These are phyloP conservation scores for Spongilla lacustris DNA, from an alignment of 37 sponge, comb jelly and placozoan species.

Conservation along the genomic window DNA sequence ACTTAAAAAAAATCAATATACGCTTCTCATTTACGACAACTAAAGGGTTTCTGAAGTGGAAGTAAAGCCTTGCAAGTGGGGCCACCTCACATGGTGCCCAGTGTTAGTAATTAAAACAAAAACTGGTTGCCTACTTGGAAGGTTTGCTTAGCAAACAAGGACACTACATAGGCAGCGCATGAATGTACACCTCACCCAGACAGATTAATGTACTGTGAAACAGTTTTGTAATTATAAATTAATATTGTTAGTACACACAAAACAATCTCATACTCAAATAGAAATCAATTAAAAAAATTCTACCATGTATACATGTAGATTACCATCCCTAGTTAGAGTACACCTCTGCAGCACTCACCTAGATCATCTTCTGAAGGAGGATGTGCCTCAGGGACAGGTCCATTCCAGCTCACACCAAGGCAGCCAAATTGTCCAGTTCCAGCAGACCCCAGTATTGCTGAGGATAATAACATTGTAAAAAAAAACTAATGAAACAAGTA, in stretches of 20 bases:
- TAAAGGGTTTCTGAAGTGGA: neutral
- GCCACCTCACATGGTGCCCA: neutral
- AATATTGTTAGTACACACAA: neutral
- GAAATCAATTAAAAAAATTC: neutral
- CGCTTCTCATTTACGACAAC: neutral
- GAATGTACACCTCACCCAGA: neutral
- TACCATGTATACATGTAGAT: neutral
- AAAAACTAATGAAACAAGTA: constrained; percentile 13
- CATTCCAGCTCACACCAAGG: constrained; percentile 65
- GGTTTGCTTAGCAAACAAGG: neutral
- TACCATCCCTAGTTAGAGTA: neutral
- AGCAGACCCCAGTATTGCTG: constrained; percentile 13
- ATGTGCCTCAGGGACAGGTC: constrained; percentile 5
- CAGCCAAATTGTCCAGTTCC: constrained; percentile 53
- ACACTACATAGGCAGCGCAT: neutral
- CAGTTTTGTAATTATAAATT: neutral
- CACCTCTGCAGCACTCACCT: constrained; percentile 22
- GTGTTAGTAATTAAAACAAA: neutral
- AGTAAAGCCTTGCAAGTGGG: neutral
- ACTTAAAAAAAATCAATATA: neutral
- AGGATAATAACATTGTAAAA: neutral
- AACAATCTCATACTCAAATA: neutral
- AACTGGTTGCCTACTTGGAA: constrained; percentile 1
- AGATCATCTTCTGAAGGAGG: constrained; percentile 44
- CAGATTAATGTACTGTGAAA: neutral